These are phyloP conservation scores for Alaudala cheleensis DNA, from an alignment of 2,113 vertebrate genomes.

Conservation along the genomic window DNA sequence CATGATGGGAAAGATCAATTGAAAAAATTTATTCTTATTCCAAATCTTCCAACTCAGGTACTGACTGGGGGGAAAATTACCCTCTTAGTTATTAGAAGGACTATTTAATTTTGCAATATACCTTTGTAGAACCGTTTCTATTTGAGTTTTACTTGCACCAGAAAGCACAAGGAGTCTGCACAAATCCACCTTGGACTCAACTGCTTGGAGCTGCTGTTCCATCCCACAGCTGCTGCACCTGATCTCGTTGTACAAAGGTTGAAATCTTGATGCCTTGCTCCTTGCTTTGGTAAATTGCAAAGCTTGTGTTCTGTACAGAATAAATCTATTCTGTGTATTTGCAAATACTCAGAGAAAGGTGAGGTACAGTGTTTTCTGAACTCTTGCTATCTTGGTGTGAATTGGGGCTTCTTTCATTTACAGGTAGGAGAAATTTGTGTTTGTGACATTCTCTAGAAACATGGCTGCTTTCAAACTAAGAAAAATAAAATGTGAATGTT, in stretches of 20 bases:
- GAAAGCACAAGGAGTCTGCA: not conserved
- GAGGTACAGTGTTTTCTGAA: not conserved
- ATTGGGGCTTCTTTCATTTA: not conserved
- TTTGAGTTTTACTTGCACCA: not conserved
- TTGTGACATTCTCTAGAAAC: not conserved
- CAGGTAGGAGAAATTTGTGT: not conserved
- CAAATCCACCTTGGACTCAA: not conserved
- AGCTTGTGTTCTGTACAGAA: not conserved
- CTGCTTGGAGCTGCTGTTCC: not conserved
- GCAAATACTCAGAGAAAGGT: not conserved
- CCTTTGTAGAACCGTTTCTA: not conserved
- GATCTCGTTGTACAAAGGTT: not conserved
- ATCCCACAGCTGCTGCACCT: accelerated
- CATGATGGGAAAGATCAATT: not conserved
- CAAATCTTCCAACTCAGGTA: not conserved
- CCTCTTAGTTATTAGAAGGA: not conserved
- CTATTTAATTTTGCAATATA: not conserved
- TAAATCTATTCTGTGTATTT: not conserved
- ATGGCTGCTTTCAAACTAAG: not conserved
- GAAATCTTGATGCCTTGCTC: not conserved
- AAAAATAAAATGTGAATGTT: not conserved
- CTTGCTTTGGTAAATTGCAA: not conserved
- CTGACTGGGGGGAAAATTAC: not conserved
- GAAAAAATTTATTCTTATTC: not conserved
- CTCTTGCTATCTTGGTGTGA: not conserved